Conservation (phyloP, 1,140 invertebrate genomes). For the Oreohelix idahoensis region DNA sequence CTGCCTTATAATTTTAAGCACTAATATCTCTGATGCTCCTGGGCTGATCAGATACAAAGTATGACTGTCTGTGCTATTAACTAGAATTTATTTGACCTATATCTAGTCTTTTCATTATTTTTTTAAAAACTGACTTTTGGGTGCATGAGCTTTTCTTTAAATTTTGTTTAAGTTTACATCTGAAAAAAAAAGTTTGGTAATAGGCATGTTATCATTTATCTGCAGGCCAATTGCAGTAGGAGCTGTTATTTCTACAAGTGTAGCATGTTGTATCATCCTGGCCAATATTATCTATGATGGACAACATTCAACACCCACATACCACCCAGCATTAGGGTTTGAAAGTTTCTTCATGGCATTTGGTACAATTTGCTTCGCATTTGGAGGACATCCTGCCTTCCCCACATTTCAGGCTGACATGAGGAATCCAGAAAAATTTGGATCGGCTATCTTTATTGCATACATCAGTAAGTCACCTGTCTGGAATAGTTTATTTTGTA, state of each 20-base stretch:
- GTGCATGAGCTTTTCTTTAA: no score
- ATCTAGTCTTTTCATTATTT: no score
- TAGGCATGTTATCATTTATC: not conserved
- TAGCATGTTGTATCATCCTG: slow-evolving; percentile 63
- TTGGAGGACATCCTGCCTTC: slow-evolving; percentile 73
- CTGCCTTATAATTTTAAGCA: no score
- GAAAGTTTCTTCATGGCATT: slow-evolving; percentile 69
- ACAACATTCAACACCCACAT: not conserved
- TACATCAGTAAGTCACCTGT: slow-evolving; percentile 65
- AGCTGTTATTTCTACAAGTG: slow-evolving; percentile 60
- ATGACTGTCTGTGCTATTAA: no score
- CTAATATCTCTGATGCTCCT: no score
- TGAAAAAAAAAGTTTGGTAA: no score
- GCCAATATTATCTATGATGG: slow-evolving; percentile 49
- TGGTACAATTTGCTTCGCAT: slow-evolving; percentile 74
- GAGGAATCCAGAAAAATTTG: slow-evolving; percentile 71
- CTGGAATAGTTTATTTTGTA: not conserved
- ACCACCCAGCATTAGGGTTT: slow-evolving; percentile 24
- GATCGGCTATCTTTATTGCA: slow-evolving; percentile 68
- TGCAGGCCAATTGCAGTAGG: slow-evolving; percentile 67
- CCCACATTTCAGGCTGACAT: slow-evolving; percentile 75
- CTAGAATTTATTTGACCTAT: no score
- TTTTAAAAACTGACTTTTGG: no score
- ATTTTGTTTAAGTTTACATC: no score
- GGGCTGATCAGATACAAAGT: no score